Conservation (phyloP, 2,888 invertebrate genomes). For the Stratiomys singularior region DNA sequence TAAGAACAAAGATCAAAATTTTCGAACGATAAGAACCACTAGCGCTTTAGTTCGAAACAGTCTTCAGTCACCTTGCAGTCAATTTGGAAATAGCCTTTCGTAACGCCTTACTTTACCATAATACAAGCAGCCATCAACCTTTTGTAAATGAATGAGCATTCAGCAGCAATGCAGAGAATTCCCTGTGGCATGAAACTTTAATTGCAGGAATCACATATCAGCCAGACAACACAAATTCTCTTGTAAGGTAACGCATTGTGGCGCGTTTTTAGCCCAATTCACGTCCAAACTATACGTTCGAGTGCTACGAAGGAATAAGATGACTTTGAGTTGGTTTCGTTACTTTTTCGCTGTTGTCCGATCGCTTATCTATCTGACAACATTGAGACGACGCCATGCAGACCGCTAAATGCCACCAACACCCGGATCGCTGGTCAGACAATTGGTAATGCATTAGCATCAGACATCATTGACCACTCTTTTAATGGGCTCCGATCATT, state of each 20-base stretch:
- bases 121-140: neutral
- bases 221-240: neutral
- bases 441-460: slow-evolving; percentile 19
- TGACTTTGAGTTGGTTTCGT: neutral
- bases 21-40: neutral
- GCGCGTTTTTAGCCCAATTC: neutral
- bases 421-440: neutral
- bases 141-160: neutral
- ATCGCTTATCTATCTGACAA: neutral
- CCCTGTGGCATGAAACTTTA: neutral
- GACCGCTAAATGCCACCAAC: neutral
- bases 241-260: neutral
- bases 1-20: neutral
- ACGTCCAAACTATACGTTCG: neutral
- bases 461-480: slow-evolving; percentile 15
- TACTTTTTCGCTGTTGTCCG: neutral
- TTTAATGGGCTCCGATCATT: slow-evolving; percentile 22
- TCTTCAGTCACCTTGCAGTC: too few relatives aligned
- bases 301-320: neutral
- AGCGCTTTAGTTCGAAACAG: too few relatives aligned
- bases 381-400: too few relatives aligned
- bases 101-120: neutral
- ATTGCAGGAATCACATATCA: neutral
- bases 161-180: neutral
- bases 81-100: too few relatives aligned